Evolutionary conservation across 1,140 invertebrate genomes (phyloP).

Genomic region (Atta texana): DNA sequence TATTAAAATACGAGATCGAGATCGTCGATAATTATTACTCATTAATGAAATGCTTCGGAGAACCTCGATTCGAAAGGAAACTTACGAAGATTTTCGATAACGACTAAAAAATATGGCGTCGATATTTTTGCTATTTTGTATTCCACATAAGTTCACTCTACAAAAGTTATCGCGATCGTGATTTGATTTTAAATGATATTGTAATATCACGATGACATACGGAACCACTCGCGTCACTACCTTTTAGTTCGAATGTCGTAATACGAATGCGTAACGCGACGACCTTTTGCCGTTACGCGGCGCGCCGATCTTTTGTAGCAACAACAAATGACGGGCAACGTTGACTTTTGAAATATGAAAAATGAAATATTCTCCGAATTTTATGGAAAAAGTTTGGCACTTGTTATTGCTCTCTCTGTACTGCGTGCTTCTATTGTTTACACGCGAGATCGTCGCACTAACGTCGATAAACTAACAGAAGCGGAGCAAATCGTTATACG

Average conservation of each 20-base stretch:
- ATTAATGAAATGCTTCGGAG: not conserved
- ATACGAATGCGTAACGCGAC: not conserved
- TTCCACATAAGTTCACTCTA: too few species aligned
- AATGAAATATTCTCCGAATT: not conserved
- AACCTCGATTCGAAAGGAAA: not conserved
- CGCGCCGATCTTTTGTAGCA: not conserved
- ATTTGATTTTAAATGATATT: not conserved
- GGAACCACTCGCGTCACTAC: not conserved
- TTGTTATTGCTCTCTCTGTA: not conserved
- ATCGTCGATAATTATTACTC: not conserved
- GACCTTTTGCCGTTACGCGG: not conserved
- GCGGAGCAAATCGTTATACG: too few species aligned
- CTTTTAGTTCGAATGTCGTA: not conserved
- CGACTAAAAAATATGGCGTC: not conserved
- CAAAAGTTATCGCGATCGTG: too few species aligned
- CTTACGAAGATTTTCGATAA: not conserved
- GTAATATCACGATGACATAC: not conserved
- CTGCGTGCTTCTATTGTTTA: not conserved
- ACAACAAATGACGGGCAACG: not conserved
- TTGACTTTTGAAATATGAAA: not conserved
- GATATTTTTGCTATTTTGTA: not conserved
- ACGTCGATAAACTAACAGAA: too few species aligned
- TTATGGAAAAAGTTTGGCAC: not conserved
- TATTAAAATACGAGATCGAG: slow-evolving; percentile 1
- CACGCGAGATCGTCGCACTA: not conserved